Base-by-base conservation (phyloP, 2,888 invertebrate species). In the Lapara coniferarum region DNA sequence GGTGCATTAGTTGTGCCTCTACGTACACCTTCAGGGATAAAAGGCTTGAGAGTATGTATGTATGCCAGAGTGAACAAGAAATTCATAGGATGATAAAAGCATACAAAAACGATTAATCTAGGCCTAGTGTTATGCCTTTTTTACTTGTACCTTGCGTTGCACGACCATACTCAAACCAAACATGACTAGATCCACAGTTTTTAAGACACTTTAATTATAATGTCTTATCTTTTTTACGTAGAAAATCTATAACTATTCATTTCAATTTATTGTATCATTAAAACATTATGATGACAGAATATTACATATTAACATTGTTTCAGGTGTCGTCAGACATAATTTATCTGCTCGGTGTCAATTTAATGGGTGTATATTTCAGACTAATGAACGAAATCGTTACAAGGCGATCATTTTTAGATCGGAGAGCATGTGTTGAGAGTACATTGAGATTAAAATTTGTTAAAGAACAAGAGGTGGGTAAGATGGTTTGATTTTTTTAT, bases 361-460 rank as follows among this genome's bases (percentile, higher is more conserved):
- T 96, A 14, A 94, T 98, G 86, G 98, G 98, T 3, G 91, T 98
- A n/a, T 98, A 97, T 91, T 97, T 97, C 87, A 96, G 98, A 69
- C 95, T 97, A 77, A 96, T 98, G 95, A 97, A 97, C 74, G 98
- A 98, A 90, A 96, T 98, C 63, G 96, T 97, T 19, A 97, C 97
- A 74, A 94, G 98, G 72, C 94, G 97, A 73, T 97, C 98, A 0
- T 98, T 98, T 85, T 92, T 98, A 70, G 98, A 98, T 84, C 95
- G 97, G 53, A 92, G 98, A 72, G 97, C 97, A 55, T 98, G 97
- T 81, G 97, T 98, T 19, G 97, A 98, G 86, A 97, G 97, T 68
- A 98, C 97, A 66, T 92, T 97, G 63, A 95, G 97, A 77, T 90
- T 98, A 30, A 96, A 97, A 75, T 97, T 96, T 84, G 98, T 98